Evolutionary conservation across 1,140 invertebrate genomes (phyloP).

Genomic region (Odontomachus brunneus): DNA sequence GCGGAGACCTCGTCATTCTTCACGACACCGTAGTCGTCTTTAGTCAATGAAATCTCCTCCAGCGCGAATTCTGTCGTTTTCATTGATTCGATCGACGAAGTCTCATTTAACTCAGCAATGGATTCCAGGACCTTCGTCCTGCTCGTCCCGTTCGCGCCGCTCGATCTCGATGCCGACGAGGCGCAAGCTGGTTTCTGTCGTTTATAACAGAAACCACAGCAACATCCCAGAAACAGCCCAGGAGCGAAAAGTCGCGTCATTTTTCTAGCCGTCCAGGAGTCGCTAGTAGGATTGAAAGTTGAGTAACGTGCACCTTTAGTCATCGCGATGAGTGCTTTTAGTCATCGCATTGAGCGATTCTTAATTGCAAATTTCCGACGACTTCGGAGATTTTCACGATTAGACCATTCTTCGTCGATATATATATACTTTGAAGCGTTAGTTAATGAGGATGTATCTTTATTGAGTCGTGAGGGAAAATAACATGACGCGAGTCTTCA

Average conservation of each 20-base stretch:
- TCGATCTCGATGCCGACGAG: slow-evolving; percentile 9
- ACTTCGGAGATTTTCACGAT: background rate
- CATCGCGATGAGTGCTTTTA: slow-evolving; percentile 46
- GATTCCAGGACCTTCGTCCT: background rate
- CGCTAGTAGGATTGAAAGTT: slow-evolving; percentile 63
- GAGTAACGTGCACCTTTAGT: slow-evolving; percentile 60
- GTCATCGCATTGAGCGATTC: slow-evolving; percentile 40
- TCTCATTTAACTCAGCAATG: background rate
- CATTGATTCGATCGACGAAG: slow-evolving; percentile 17
- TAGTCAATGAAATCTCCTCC: background rate
- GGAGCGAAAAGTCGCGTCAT: slow-evolving; percentile 59
- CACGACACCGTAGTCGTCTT: background rate
- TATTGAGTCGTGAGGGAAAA: background rate
- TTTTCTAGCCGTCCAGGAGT: slow-evolving; percentile 43
- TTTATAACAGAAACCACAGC: slow-evolving; percentile 60
- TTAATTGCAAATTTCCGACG: background rate
- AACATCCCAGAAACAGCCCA: slow-evolving; percentile 64
- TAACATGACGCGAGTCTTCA: too few relatives aligned
- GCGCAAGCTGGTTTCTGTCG: background rate
- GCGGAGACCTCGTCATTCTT: background rate
- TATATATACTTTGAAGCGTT: background rate
- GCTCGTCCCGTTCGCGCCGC: background rate
- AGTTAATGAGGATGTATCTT: background rate
- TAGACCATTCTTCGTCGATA: slow-evolving; percentile 3
- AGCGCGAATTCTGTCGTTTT: background rate